Evolutionary conservation across 1,140 invertebrate species (phyloP), one percentile per base, ranked within the genome.

Genomic region (Anoplophora glabripennis): DNA sequence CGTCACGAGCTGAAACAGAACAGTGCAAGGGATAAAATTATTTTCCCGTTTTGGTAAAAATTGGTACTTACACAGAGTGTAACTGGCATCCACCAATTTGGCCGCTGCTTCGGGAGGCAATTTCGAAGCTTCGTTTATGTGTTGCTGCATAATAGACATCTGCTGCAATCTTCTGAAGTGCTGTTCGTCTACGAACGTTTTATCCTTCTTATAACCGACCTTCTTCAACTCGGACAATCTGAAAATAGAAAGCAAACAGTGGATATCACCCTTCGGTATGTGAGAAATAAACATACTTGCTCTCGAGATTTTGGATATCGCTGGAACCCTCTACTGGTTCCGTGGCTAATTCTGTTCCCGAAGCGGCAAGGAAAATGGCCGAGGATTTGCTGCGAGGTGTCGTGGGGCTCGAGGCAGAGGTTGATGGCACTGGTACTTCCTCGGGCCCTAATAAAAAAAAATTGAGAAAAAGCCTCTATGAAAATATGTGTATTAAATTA

Each of bases 211-310:
- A 69, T 91, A 88, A 61, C 82, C 84, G 56, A 90, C 82, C 48
- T 79, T 84, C 63, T 86, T 88, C 57, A 92, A 75, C 75, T 91
- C 85, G 4, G 86, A 84, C 63, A 92, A 78, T 78, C 89, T 83
- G 58, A 60, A 67, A 71, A 57, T 14, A 53, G 18, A 17, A 53
- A 9, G 54, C 14, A 45, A 10, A 18, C 7, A 47, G 4, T 10
- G 11, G 3, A 11, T 18, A 9, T 46, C 4, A 46, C 2, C 2
- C 3, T 46, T 14, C 9, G 10, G 3, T n/a, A 33, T 5, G 12
- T 40, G 8, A n/a, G 8, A 42, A 53, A 4, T 44, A 5, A 21
- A 48, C 55, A 40, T 61, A 65, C 69, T 65, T 62, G 42, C 53
- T 47, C 28, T 44, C 63, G 21, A 65, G 51, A 37, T 70, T 42